Base-by-base conservation (phyloP, 2,797 vertebrate genomes). In the Erithacus rubecula region DNA sequence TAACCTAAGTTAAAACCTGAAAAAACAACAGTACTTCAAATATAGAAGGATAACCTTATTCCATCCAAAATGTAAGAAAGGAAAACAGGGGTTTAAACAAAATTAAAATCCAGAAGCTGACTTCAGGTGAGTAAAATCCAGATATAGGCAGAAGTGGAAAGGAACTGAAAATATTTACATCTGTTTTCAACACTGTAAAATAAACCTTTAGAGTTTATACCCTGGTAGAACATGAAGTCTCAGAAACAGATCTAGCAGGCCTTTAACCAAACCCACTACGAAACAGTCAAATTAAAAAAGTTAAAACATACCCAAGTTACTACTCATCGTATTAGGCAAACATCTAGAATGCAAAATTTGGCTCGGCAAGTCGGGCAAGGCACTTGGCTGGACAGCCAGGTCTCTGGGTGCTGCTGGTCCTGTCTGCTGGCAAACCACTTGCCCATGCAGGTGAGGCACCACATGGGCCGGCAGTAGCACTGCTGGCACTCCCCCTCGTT, bases 371-470 rank as follows among this genome's bases (percentile, higher is more conserved):
- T 99, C 0, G 99, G 99, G 56, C 99, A 99, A 85, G 99, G 99
- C 81, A 99, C 99, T n/a, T 97, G 98, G 97, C 98, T 99, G 3
- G 99, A 98, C 69, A 99, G 97, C 99, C 99, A 99, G 16, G 99
- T 99, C 95, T 99, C 99, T 0, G 99, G 99, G 91, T 97, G 98
- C 82, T 99, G 98, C 96, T 99, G 99, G 80, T 99, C 99, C 94
- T 99, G 99, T 7, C 98, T 98, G 95, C 99, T 99, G 89, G 99
- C 99, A 4, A 99, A 99, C 99, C 99, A 99, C 68, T 99, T 99
- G 37, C 99, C 99, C 98, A 99, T 98, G 94, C 99, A 99, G 27
- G 98, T 98, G 47, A 99, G 96, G 93, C 99, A 99, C 99, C 99
- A 99, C 99, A 99, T 99, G 63, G 99, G 99, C 32, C 99, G 98